Percentiles rank a stretch among this genome's conserved stretches.
Conservation (phyloP, 2,113 vertebrate species). For the Cavia porcellus region DNA sequence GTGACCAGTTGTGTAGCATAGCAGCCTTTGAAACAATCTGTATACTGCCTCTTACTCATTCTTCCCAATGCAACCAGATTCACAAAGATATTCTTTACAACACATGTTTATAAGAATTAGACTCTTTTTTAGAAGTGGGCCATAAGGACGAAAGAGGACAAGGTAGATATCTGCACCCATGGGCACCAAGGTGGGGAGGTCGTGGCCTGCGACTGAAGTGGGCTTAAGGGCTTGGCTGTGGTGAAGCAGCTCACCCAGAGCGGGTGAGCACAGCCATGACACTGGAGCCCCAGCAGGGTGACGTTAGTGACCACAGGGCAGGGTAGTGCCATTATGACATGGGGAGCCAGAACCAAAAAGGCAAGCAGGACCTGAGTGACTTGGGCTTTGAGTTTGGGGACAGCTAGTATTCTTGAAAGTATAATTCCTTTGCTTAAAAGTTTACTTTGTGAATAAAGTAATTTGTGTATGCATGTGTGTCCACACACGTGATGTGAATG, state of each 20-base stretch:
- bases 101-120: neutral
- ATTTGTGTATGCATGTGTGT: neutral
- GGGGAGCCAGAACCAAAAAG: neutral
- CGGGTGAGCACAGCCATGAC: neutral
- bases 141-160: neutral
- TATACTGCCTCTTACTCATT: neutral
- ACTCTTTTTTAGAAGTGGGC: neutral
- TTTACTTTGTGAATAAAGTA: neutral
- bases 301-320: neutral
- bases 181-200: neutral
- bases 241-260: neutral
- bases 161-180: neutral
- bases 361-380: neutral
- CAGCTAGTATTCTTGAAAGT: neutral
- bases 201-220: neutral
- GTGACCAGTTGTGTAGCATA: neutral
- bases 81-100: neutral
- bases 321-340: neutral
- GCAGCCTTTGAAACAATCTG: neutral
- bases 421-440: neutral
- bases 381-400: neutral
- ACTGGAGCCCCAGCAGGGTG: neutral
- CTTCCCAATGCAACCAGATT: conserved; percentile 1
- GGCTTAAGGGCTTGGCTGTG: neutral
- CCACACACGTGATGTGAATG: neutral